phyloP scores from a whole-genome alignment of 2,888 invertebrate genomes.

The Pyrrhia umbra region DNA sequence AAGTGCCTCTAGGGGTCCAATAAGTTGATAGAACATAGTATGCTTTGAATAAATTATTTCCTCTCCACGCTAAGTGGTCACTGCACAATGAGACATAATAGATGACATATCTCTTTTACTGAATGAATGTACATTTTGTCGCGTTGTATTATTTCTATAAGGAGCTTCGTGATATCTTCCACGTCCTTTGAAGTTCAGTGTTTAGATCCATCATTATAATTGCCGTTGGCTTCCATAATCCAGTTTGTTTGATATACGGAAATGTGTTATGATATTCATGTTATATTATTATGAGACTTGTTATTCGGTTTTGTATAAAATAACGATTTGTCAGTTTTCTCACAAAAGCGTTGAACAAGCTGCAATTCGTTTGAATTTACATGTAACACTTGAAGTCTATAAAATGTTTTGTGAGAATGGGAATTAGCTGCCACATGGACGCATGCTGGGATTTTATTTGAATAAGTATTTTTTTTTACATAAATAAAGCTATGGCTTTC shows the following conservation, averaged over 20 bases:
- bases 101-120: slow-evolving; percentile 83
- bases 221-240: slow-evolving; percentile 62
- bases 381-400: slow-evolving; percentile 29
- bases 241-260: slow-evolving; percentile 56
- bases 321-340: slow-evolving; percentile 44
- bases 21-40: slow-evolving; percentile 65
- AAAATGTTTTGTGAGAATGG: slow-evolving; percentile 5
- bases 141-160: slow-evolving; percentile 73
- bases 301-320: slow-evolving; percentile 44
- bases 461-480: neutral
- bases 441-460: slow-evolving; percentile 1
- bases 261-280: slow-evolving; percentile 58
- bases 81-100: slow-evolving; percentile 83
- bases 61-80: slow-evolving; percentile 84
- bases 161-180: slow-evolving; percentile 48
- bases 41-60: slow-evolving; percentile 86
- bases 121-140: slow-evolving; percentile 76
- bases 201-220: slow-evolving; percentile 73
- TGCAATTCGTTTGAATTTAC: slow-evolving; percentile 42
- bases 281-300: slow-evolving; percentile 41
- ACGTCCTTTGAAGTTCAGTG: slow-evolving; percentile 74
- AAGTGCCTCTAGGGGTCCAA: slow-evolving; percentile 33
- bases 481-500: neutral
- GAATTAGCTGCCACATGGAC: slow-evolving; percentile 1
- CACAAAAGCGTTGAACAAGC: slow-evolving; percentile 8